These are phyloP conservation scores for Eucriotettix oculatus DNA, from an alignment of 2,888 invertebrate genomes.

Conservation along the genomic window DNA sequence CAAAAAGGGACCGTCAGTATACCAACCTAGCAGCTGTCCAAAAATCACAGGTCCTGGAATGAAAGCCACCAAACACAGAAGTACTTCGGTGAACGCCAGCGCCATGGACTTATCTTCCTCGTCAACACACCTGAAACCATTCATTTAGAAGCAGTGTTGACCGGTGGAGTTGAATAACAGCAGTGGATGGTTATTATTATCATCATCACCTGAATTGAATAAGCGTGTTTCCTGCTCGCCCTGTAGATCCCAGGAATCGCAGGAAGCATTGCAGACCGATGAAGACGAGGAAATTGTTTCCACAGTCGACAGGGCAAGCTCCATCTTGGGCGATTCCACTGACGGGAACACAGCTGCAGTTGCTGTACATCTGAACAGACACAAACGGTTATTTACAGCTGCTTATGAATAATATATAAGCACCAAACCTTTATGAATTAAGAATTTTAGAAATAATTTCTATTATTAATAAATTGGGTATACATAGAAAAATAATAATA, in stretches of 20 bases:
- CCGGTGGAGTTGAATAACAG: not conserved
- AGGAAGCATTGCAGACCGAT: constrained; percentile 17
- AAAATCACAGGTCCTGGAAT: constrained; percentile 29
- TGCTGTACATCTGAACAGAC: constrained; percentile 4
- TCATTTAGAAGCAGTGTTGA: too few relatives aligned
- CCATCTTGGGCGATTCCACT: constrained; percentile 10
- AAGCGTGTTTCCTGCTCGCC: constrained; percentile 19
- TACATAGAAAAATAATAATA: too few relatives aligned
- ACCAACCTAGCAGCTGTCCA: constrained; percentile 24
- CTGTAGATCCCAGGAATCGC: constrained; percentile 19
- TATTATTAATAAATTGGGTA: too few relatives aligned
- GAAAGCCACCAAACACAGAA: constrained; percentile 20
- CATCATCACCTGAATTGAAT: constrained; percentile 18
- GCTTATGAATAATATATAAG: not conserved
- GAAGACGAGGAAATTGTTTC: constrained; percentile 17
- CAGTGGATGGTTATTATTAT: not conserved
- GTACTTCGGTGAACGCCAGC: constrained; percentile 19
- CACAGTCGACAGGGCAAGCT: constrained; percentile 17
- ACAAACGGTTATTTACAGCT: not conserved
- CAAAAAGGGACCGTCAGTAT: not conserved
- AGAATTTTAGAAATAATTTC: too few relatives aligned
- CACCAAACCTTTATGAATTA: too few relatives aligned
- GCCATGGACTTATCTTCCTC: constrained; percentile 21
- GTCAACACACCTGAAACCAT: constrained; percentile 18
- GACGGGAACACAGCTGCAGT: constrained; percentile 9